Base-by-base conservation (phyloP, 1,140 invertebrate genomes). In the Cecropterus lyciades region DNA sequence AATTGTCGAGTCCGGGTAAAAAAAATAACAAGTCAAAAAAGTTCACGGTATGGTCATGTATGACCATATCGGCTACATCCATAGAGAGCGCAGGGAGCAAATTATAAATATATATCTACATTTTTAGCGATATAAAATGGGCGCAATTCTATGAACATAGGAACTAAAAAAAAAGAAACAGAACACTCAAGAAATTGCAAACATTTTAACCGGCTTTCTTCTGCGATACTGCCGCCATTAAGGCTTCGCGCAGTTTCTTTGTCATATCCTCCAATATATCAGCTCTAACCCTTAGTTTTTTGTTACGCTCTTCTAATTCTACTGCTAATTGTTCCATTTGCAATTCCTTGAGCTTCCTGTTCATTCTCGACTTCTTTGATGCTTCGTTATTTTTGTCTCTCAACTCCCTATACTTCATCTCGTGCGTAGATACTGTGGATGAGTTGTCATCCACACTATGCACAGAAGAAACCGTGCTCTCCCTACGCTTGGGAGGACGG, bases 331-430 rank as follows among this genome's bases (percentile, higher is more conserved):
- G 81, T 68, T 89, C 82, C 83, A 87, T 92, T 68, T 92, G 85
- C 60, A 89, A 72, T 69, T 96, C 95, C 70, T 95, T 95, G 5
- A 93, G 90, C 82, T 96, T 96, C 59, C 95, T 94, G 64, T 96
- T 96, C 87, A 95, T 94, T 63, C 96, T 89, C 0, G 95, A 96
- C 70, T 94, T 93, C 74, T 95, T 93, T 10, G 95, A 96, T 6
- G 96, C 95, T 83, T 96, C 95, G 79, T 96, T 96, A 81, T 96
- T 96, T 73, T 95, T 95, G 67, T 95, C 95, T 11, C 96, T 89
- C 11, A 95, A 91, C 75, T 95, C 94, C 15, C 94, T 90, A 73
- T 96, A 96, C 66, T 90, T 94, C 46, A 75, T 67, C 62, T 89
- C 87, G 24, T 84, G 82, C 20, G 85, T 91, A 17, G 85, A 85